These are phyloP conservation scores for Diphyllodes magnificus DNA, from an alignment of 2,113 vertebrate species.

Conservation along the genomic window DNA sequence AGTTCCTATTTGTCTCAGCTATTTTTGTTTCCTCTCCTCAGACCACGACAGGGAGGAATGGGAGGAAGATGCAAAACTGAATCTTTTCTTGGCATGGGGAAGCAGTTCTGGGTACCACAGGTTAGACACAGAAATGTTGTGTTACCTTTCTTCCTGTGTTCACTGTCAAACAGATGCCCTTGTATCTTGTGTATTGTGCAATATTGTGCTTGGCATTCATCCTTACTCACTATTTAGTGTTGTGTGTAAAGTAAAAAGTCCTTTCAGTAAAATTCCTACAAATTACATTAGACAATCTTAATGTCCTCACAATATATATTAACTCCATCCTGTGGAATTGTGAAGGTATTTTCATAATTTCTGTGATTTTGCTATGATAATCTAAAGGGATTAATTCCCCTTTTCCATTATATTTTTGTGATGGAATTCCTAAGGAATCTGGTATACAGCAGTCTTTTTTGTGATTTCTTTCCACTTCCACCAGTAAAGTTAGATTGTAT, in stretches of 20 bases:
- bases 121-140: rapidly evolving
- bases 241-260: neutral
- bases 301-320: neutral
- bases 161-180: neutral
- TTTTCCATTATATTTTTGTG: neutral
- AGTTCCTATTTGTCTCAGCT: neutral
- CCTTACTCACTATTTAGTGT: neutral
- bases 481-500: neutral
- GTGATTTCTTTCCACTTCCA: neutral
- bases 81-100: neutral
- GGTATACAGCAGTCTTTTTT: neutral
- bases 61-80: neutral
- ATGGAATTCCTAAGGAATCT: neutral
- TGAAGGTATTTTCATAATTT: neutral
- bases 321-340: neutral
- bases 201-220: neutral
- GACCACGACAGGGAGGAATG: neutral
- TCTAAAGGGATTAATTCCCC: neutral
- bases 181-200: neutral
- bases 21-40: neutral
- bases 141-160: neutral
- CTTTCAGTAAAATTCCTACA: neutral
- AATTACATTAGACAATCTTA: neutral
- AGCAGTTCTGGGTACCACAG: neutral
- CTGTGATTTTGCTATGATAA: neutral